These are phyloP conservation scores for Crossaster papposus DNA, from an alignment of 53 echinoderm and acorn worm species.

Conservation along the genomic window DNA sequence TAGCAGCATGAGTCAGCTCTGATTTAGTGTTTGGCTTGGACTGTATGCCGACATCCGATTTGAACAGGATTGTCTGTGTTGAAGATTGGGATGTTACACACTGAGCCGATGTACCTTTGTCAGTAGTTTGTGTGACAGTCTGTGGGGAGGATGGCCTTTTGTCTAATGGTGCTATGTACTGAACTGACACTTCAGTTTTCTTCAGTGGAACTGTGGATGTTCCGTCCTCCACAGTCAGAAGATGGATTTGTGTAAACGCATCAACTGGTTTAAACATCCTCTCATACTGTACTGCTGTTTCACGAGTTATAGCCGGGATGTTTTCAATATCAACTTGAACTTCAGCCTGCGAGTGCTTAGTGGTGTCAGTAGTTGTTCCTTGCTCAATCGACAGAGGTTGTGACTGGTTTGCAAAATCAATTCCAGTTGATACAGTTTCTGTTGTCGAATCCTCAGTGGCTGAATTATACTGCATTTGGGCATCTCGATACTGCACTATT, in stretches of 20 bases:
- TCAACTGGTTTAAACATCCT: slow-evolving; percentile 32
- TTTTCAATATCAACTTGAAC: slow-evolving; percentile 66
- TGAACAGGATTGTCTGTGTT: slow-evolving; percentile 47
- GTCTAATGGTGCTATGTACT: slow-evolving; percentile 56
- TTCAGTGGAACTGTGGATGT: slow-evolving; percentile 43
- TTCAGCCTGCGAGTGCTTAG: slow-evolving; percentile 51
- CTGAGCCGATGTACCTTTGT: slow-evolving; percentile 45
- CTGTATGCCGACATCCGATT: slow-evolving; percentile 57
- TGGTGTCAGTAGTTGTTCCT: slow-evolving; percentile 56
- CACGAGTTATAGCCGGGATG: slow-evolving; percentile 17
- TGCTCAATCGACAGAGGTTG: slow-evolving; percentile 74
- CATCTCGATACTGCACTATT: slow-evolving; percentile 46
- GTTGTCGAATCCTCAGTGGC: slow-evolving; percentile 59
- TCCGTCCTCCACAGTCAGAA: slow-evolving; percentile 69
- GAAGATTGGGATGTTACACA: slow-evolving; percentile 33
- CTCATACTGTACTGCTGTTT: slow-evolving; percentile 65
- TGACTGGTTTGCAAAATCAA: slow-evolving; percentile 67
- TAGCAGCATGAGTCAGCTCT: slow-evolving; percentile 11
- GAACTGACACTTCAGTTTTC: slow-evolving; percentile 52
- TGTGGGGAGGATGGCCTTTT: slow-evolving; percentile 26
- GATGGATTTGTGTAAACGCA: slow-evolving; percentile 60
- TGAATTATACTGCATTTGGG: slow-evolving; percentile 55
- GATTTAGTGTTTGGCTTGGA: slow-evolving; percentile 55
- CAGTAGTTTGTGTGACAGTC: slow-evolving; percentile 17
- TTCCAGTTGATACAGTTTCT: slow-evolving; percentile 55